A percentile compares a stretch with the other conserved stretches of the same genome.
Evolutionary conservation across 2,888 invertebrate genomes (phyloP).

Genomic region (Anarsia innoxiella): DNA sequence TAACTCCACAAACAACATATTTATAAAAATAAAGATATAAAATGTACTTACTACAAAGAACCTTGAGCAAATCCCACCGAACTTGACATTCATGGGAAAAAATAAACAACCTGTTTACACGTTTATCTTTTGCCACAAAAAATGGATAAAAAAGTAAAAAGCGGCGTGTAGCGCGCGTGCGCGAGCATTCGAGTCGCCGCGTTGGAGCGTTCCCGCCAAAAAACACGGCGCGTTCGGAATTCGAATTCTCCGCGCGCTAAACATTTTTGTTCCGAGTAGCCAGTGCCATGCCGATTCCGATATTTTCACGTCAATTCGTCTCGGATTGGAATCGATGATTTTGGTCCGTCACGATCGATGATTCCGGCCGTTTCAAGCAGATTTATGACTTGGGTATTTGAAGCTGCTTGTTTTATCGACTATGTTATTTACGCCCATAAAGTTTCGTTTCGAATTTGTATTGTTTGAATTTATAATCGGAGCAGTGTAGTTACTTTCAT

Average conservation of each 20-base stretch:
- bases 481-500: too few species aligned
- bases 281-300: conserved; percentile 39
- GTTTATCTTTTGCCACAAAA: conserved; percentile 33
- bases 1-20: too few species aligned
- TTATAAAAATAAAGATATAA: too few species aligned
- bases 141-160: conserved; percentile 36
- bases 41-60: too few species aligned
- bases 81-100: conserved; percentile 37
- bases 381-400: too few species aligned
- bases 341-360: conserved; percentile 45
- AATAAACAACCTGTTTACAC: conserved; percentile 52
- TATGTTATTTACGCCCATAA: too few species aligned
- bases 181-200: conserved; percentile 59
- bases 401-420: too few species aligned
- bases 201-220: conserved; percentile 52
- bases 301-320: conserved; percentile 54
- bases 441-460: too few species aligned
- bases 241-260: conserved; percentile 42
- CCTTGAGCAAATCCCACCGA: conserved; percentile 28
- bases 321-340: conserved; percentile 48
- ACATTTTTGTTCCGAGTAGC: conserved; percentile 43
- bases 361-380: conserved; percentile 31
- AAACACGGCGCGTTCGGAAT: conserved; percentile 50
- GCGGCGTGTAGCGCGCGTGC: conserved; percentile 49
- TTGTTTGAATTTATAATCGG: too few species aligned